phyloP scores from a whole-genome alignment of 2,113 vertebrate genomes.

The Nycticorax nycticorax region DNA sequence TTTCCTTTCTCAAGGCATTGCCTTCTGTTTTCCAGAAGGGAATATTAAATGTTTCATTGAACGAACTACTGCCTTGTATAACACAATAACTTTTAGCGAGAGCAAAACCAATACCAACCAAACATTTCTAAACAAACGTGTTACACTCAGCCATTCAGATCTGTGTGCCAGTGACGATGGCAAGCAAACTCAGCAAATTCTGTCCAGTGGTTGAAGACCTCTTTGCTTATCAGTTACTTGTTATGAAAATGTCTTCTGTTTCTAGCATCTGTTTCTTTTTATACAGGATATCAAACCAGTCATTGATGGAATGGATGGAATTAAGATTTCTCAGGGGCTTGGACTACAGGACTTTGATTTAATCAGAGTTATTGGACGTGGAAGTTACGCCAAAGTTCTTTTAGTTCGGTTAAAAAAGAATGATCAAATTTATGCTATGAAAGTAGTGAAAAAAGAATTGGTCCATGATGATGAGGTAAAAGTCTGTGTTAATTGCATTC shows the following conservation, averaged over 20 bases:
- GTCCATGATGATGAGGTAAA: conserved; percentile 97
- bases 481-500: not conserved
- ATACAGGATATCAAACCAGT: conserved; percentile 89
- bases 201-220: not conserved
- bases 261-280: not conserved
- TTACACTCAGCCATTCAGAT: not conserved
- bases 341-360: conserved; percentile 95
- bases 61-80: not conserved
- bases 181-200: not conserved
- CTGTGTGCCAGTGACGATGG: not conserved
- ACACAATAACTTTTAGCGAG: not conserved
- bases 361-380: conserved; percentile 93
- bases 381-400: conserved; percentile 98
- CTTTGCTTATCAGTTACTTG: not conserved
- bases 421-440: conserved; percentile 95
- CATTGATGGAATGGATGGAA: conserved; percentile 92
- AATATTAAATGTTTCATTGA: not conserved
- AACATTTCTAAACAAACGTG: not conserved
- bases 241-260: not conserved
- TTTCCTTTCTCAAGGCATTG: not conserved
- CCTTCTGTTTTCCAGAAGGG: not conserved
- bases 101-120: not conserved
- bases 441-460: conserved; percentile 98
- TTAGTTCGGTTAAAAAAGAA: conserved; percentile 96
- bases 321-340: conserved; percentile 91